phyloP scores from a whole-genome alignment of 2,797 vertebrate genomes.

The Dicrostonyx torquatus region DNA sequence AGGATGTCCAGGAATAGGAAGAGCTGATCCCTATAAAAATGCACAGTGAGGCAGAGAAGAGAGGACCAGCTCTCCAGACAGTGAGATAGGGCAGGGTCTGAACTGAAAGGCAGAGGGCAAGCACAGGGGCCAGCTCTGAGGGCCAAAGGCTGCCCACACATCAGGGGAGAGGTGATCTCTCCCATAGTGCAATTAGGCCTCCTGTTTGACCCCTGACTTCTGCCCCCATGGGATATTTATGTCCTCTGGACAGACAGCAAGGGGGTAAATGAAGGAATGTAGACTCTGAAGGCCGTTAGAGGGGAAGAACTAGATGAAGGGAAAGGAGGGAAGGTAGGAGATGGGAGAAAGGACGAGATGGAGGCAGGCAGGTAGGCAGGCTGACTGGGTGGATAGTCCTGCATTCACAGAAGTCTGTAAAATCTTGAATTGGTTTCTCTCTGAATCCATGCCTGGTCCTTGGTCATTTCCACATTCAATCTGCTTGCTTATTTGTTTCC shows the following conservation, averaged over 20 bases:
- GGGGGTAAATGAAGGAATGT: background rate
- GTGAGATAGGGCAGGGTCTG: background rate
- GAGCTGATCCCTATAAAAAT: background rate
- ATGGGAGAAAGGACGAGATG: accelerated
- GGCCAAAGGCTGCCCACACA: constrained; percentile 59
- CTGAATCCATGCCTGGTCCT: background rate
- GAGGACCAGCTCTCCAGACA: background rate
- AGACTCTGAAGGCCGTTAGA: constrained; percentile 11
- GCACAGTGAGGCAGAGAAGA: background rate
- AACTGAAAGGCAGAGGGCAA: background rate
- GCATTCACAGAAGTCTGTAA: background rate
- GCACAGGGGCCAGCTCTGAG: background rate
- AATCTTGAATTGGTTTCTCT: background rate
- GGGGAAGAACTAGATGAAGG: too few species aligned
- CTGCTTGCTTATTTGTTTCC: background rate
- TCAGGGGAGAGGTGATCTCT: constrained; percentile 64
- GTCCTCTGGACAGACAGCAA: constrained; percentile 51
- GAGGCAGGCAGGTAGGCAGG: accelerated
- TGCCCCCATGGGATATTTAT: constrained; percentile 68
- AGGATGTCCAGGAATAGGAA: background rate
- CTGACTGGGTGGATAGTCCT: too few species aligned
- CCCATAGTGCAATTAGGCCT: constrained; percentile 67
- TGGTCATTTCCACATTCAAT: background rate
- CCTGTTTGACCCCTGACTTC: constrained; percentile 70
- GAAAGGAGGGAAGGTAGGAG: too few species aligned